Conservation (phyloP, 2,113 vertebrate species). For the Callospermophilus lateralis region DNA sequence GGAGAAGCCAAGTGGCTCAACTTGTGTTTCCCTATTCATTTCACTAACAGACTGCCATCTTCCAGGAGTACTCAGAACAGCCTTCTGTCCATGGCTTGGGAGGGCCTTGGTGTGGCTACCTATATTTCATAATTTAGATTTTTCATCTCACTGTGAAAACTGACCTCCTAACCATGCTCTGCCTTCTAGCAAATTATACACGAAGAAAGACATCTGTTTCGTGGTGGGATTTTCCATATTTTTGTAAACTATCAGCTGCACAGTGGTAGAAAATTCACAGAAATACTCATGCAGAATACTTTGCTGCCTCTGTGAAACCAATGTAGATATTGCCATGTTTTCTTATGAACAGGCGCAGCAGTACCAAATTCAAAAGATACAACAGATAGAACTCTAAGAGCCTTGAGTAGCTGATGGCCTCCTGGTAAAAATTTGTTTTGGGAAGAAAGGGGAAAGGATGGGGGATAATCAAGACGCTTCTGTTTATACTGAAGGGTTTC, state of each 20-base stretch:
- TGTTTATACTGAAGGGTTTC: conserved; percentile 27
- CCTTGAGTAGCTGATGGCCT: neutral
- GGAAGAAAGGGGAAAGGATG: neutral
- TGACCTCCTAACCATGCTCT: neutral
- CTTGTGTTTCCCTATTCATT: too few relatives aligned
- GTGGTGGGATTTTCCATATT: conserved; percentile 28
- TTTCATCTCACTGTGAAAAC: too few relatives aligned
- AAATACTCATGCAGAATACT: neutral
- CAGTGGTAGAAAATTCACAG: neutral
- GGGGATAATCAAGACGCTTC: neutral
- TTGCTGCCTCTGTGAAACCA: neutral
- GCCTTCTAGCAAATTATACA: neutral
- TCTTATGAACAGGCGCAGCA: neutral
- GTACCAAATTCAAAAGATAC: neutral
- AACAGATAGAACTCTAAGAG: neutral
- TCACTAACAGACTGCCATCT: too few relatives aligned
- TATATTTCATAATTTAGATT: too few relatives aligned
- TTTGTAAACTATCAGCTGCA: neutral
- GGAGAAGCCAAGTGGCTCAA: too few relatives aligned
- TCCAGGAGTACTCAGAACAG: too few relatives aligned
- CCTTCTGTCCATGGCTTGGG: too few relatives aligned
- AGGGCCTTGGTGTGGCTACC: too few relatives aligned
- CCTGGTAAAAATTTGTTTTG: neutral
- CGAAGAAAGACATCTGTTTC: neutral
- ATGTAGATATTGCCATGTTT: neutral